A percentile compares a stretch with the other conserved stretches of the same genome.
These are phyloP conservation scores for Delphinapterus leucas DNA, from an alignment of 2,113 vertebrate genomes.

Conservation along the genomic window DNA sequence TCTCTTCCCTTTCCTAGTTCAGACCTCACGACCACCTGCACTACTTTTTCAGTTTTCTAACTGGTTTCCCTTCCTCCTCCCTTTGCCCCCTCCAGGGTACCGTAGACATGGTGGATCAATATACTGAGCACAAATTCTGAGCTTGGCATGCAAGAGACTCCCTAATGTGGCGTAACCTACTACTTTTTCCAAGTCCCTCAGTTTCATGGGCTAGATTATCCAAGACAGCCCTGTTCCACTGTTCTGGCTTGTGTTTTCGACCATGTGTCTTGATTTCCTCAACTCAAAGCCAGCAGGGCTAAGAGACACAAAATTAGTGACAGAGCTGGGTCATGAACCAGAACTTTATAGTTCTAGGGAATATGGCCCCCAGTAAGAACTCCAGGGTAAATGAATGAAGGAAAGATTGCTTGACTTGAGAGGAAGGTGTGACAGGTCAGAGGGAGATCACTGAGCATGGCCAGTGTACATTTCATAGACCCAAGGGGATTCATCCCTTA, in stretches of 20 bases:
- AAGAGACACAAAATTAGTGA: not conserved
- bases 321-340: not conserved
- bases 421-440: not conserved
- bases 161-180: not conserved
- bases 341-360: not conserved
- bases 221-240: not conserved
- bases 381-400: not conserved
- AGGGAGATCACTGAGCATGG: not conserved
- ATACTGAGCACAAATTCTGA: not conserved
- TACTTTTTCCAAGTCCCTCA: not conserved
- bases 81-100: not conserved
- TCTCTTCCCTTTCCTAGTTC: not conserved
- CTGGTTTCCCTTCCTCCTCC: no score
- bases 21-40: not conserved
- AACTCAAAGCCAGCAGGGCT: not conserved
- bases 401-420: not conserved
- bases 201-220: not conserved
- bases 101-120: not conserved
- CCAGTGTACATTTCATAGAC: not conserved
- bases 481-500: not conserved
- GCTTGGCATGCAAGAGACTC: no score
- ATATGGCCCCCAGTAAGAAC: not conserved
- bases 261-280: not conserved
- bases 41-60: not conserved
- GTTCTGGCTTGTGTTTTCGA: not conserved